Percentiles rank a stretch among this genome's conserved stretches.
phyloP scores from a whole-genome alignment of 2,113 vertebrate genomes.

The Calcarius ornatus region DNA sequence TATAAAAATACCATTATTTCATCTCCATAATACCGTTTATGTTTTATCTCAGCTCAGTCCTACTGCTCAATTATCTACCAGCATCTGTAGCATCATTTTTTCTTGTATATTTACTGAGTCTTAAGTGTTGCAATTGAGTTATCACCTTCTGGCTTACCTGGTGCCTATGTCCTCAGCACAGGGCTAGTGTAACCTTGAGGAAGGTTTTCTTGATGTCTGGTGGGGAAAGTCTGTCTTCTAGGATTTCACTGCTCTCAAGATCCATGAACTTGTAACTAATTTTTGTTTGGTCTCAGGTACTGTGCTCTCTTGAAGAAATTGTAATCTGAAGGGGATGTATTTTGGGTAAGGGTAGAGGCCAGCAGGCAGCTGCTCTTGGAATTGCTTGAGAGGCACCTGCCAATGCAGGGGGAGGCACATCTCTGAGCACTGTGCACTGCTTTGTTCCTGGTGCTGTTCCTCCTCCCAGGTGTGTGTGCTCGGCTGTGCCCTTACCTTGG shows the following conservation, averaged over 20 bases:
- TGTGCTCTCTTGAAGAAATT: background rate
- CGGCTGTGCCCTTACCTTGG: background rate
- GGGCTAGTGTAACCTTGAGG: background rate
- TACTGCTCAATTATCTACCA: background rate
- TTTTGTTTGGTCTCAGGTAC: background rate
- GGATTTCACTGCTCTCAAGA: background rate
- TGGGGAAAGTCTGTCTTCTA: background rate
- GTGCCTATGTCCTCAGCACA: background rate
- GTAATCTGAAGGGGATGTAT: background rate
- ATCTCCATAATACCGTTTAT: background rate
- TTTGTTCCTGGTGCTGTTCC: background rate
- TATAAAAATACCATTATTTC: conserved; percentile 31
- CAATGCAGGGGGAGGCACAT: too few relatives aligned
- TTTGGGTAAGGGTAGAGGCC: background rate
- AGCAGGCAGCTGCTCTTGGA: background rate
- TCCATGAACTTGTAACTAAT: background rate
- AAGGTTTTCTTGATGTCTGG: background rate
- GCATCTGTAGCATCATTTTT: background rate
- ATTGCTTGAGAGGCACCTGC: background rate
- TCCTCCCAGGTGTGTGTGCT: background rate
- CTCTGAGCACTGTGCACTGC: background rate
- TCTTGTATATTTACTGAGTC: background rate
- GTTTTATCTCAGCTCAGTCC: conserved; percentile 21
- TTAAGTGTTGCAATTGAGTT: background rate
- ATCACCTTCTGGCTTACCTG: background rate